Evolutionary conservation across 1,140 invertebrate genomes (phyloP), one percentile per base, ranked within the genome.

Genomic region (Micrasema longulum): DNA sequence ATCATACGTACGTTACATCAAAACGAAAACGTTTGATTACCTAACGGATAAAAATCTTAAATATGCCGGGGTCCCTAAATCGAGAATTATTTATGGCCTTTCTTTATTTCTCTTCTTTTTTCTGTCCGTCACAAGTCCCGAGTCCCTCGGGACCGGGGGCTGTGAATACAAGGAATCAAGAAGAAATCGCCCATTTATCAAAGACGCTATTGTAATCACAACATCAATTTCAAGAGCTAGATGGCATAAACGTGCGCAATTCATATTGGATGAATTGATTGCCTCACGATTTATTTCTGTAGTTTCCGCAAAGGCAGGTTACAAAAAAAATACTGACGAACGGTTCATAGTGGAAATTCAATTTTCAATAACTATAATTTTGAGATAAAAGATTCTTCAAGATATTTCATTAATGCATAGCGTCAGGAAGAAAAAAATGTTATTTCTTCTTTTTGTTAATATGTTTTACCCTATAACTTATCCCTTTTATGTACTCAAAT

Each of bases 81-180:
- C 38, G 1, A 20, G 60, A 63, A 63, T 63, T 63, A 63, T 63
- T 43, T 63, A 63, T 63, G 43, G 41, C 41, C 43, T 20, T 63
- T 23, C 43, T 47, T 47, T n/a, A n/a, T n/a, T n/a, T n/a, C n/a
- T n/a, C n/a, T n/a, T n/a, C 18, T 23, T 14, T 53, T 22, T 20
- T 23, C 36, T 63, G 43, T 63, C 60, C 53, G 31, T 57, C 53
- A 57, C 53, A 14, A 57, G 26, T 57, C 53, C 53, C n/a, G 5
- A 38, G 53, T n/a, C n/a, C n/a, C n/a, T n/a, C n/a, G n/a, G n/a
- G n/a, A n/a, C n/a, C n/a, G n/a, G 31, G 53, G 14, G 7, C 26
- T 14, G n/a, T 1, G 31, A 35, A 31, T n/a, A 35, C 53, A 7
- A 6, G 53, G 36, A 57, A 36, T 36, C 53, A 38, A 57, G 53